A percentile compares a stretch with the other conserved stretches of the same genome.
Conservation (phyloP, 1,140 invertebrate species). For the Rhyzopertha dominica region DNA sequence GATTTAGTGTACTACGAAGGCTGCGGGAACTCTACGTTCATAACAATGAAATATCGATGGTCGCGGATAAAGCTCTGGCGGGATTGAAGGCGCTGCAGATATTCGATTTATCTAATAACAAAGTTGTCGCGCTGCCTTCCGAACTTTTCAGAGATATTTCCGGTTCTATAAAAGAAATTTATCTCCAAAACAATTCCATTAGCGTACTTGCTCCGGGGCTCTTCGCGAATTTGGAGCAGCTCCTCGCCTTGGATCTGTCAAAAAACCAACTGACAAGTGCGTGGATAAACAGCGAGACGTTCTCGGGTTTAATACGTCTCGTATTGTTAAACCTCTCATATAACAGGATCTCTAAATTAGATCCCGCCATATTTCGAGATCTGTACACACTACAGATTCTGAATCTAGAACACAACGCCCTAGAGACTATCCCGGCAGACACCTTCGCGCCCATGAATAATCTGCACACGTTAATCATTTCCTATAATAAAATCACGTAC, state of each 20-base stretch:
- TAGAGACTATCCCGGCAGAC: conserved; percentile 72
- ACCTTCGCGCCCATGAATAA: conserved; percentile 80
- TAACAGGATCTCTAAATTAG: conserved; percentile 75
- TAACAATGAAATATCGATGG: conserved; percentile 80
- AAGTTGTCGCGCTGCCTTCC: conserved; percentile 80
- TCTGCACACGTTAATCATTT: conserved; percentile 73
- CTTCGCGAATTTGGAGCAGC: conserved; percentile 76
- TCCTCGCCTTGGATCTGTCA: conserved; percentile 81
- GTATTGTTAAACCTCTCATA: conserved; percentile 80
- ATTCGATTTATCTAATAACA: conserved; percentile 80
- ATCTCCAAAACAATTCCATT: conserved; percentile 84
- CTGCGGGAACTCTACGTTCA: conserved; percentile 72
- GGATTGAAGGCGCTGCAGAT: conserved; percentile 73
- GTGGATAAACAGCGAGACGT: conserved; percentile 77
- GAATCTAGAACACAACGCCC: conserved; percentile 71
- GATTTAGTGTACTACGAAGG: conserved; percentile 69
- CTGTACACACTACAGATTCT: conserved; percentile 78
- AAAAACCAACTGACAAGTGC: conserved; percentile 78
- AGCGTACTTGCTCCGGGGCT: conserved; percentile 72
- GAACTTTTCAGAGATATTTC: conserved; percentile 74
- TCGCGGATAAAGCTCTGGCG: conserved; percentile 72
- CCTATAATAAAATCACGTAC: conserved; percentile 71
- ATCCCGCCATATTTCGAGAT: conserved; percentile 74
- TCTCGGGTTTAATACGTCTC: conserved; percentile 79
- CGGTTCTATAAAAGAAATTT: conserved; percentile 76